These are phyloP conservation scores for Gymnoscelis rufifasciata DNA, from an alignment of 2,888 invertebrate genomes.

Conservation along the genomic window DNA sequence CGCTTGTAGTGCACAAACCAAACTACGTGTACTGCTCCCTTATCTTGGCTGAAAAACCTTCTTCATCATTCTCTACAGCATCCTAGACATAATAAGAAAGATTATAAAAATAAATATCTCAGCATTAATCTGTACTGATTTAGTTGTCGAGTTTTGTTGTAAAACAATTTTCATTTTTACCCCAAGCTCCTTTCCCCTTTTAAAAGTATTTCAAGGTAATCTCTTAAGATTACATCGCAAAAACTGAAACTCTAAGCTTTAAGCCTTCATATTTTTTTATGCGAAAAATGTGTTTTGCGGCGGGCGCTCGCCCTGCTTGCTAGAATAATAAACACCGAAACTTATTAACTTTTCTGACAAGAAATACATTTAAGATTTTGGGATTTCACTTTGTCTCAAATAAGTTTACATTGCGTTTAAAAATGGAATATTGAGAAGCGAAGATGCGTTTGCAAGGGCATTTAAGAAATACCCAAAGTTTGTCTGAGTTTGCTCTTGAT, in stretches of 20 bases:
- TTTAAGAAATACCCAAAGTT: no score
- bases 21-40: conserved; percentile 24
- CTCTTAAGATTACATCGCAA: conserved; percentile 63
- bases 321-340: conserved; percentile 58
- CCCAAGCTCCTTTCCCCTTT: conserved; percentile 41
- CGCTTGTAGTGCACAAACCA: conserved; percentile 7
- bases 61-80: no score
- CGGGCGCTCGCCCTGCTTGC: conserved; percentile 33
- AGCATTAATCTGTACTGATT: conserved; percentile 13
- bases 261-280: conserved; percentile 65
- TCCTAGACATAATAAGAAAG: conserved; percentile 17
- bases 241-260: conserved; percentile 65
- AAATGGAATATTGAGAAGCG: no score
- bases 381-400: conserved; percentile 10
- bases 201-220: conserved; percentile 67
- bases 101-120: conserved; percentile 16
- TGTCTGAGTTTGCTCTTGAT: no score
- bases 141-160: conserved; percentile 24
- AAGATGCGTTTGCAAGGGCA: no score
- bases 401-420: neutral
- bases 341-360: conserved; percentile 53
- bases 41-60: neutral
- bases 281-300: conserved; percentile 59
- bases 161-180: conserved; percentile 50
- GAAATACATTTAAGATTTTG: conserved; percentile 39